Conservation (phyloP, 2,113 vertebrate species). For the Tragelaphus scriptus region DNA sequence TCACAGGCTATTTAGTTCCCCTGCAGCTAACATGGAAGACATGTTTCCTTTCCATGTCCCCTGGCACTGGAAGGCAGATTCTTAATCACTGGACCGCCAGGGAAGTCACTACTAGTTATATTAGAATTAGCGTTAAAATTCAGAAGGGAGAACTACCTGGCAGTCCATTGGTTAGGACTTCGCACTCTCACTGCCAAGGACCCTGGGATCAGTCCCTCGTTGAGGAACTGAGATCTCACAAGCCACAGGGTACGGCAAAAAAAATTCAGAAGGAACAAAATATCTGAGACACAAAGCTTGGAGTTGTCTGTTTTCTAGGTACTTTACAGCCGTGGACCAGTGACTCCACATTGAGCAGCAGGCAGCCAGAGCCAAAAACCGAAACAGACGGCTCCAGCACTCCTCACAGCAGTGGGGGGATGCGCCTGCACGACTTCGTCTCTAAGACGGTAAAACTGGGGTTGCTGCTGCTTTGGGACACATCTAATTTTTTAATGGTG, state of each 20-base stretch:
- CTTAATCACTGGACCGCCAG: neutral
- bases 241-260: neutral
- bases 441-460: constrained; percentile 90
- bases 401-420: constrained; percentile 83
- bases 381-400: constrained; percentile 81
- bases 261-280: constrained; percentile 19
- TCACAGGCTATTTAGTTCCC: neutral
- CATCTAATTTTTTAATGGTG: neutral
- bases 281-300: neutral
- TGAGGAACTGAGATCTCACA: neutral
- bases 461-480: neutral
- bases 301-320: constrained; percentile 76
- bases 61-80: neutral
- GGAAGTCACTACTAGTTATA: neutral
- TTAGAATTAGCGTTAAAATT: constrained; percentile 32
- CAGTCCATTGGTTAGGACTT: neutral
- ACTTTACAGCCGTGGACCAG: constrained; percentile 88
- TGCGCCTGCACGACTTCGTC: constrained; percentile 92
- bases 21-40: neutral
- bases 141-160: neutral
- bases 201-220: neutral
- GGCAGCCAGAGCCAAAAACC: constrained; percentile 75
- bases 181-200: neutral
- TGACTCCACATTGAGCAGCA: constrained; percentile 82
- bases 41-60: neutral